Evolutionary conservation across 1,140 invertebrate genomes (phyloP).

Genomic region (Antheraea mylitta): DNA sequence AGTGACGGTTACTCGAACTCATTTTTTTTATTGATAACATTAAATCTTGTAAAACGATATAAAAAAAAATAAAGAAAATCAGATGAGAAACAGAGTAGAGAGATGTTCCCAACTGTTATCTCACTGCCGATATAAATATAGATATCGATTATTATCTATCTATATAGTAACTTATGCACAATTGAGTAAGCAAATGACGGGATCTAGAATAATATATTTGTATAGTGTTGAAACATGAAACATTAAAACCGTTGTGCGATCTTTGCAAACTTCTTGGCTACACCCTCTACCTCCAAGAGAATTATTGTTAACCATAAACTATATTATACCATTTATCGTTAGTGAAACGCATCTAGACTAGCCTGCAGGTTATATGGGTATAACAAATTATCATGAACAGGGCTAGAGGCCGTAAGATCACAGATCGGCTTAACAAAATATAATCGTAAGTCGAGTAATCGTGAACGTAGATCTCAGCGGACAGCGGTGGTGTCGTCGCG

Average conservation of each 20-base stretch:
- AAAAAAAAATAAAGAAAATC: too few relatives aligned
- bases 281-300: background rate
- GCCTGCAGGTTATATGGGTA: slow-evolving; percentile 2
- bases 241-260: background rate
- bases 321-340: background rate
- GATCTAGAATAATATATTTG: too few relatives aligned
- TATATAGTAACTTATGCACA: too few relatives aligned
- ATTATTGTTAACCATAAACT: slow-evolving; percentile 7
- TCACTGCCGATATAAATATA: too few relatives aligned
- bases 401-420: slow-evolving; percentile 30
- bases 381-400: slow-evolving; percentile 11
- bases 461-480: slow-evolving; percentile 49
- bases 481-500: slow-evolving; percentile 61
- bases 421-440: slow-evolving; percentile 32
- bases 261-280: background rate
- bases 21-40: too few relatives aligned
- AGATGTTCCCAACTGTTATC: too few relatives aligned
- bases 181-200: too few relatives aligned
- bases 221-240: background rate
- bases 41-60: too few relatives aligned
- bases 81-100: too few relatives aligned
- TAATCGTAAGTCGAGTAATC: slow-evolving; percentile 50
- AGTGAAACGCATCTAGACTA: slow-evolving; percentile 3
- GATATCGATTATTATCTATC: too few relatives aligned
- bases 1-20: too few relatives aligned